Base-by-base conservation (phyloP, 2,113 vertebrate genomes). In the Rhynchomys soricoides region DNA sequence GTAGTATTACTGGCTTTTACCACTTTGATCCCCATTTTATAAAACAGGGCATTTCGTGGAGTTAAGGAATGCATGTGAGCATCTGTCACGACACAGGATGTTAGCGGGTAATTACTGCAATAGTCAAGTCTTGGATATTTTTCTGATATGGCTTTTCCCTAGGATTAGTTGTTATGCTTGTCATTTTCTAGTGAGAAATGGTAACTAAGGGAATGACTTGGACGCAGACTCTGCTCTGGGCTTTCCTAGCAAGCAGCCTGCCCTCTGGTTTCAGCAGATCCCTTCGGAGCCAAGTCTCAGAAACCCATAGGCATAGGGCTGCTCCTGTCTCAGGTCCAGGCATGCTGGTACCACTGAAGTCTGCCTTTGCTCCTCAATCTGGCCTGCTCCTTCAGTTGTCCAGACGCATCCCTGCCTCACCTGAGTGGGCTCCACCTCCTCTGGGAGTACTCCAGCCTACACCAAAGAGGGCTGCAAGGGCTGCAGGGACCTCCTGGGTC, bases 81-180 rank as follows among this genome's bases (percentile, higher is more conserved):
- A 29, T 10, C 43, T 40, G 5, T 91, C n/a, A 43, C 4, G 19
- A 37, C 66, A 37, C 66, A 43, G 17, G 26, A 37, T 9, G 1
- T 40, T 50, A 37, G 4, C 19, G 68, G 79, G 73, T 86, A 62
- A 66, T 66, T n/a, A 91, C 86, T 94, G 90, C 55, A 83, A 95
- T 79, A 70, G 78, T 88, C 87, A 29, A 89, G 90, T 74, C 79
- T 77, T 89, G 79, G 62, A 64, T 70, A 93, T 79, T 83, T 93
- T 89, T 96, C 96, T 71, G 37, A 74, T 71, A 62, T 57, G 48
- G 83, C 75, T 97, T 97, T 96, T 57, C 83, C 87, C 73, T 86
- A 31, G 34, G 62, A 83, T 90, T 94, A 62, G 81, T 22, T 45
- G 95, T 91, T 88, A 91, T 5, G 50, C 45, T 95, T 50, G 50